Evolutionary conservation across 1,140 invertebrate genomes (phyloP), one percentile per base, ranked within the genome.

Genomic region (Trigoniulus corallinus): DNA sequence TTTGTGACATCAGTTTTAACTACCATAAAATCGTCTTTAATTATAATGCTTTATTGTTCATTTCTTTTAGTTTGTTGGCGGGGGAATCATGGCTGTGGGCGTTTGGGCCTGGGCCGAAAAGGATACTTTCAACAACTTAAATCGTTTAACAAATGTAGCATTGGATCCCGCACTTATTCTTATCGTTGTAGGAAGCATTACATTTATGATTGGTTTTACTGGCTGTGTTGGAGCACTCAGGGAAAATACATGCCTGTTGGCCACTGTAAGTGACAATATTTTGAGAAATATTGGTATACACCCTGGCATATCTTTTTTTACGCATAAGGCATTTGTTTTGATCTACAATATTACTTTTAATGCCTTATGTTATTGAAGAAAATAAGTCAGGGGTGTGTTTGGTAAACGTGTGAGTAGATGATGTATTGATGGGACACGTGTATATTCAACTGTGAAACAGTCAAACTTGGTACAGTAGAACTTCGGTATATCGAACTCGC

Each of bases 71-170:
- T 72, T 93, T 59, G 67, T 88, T 42, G 91, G 89, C 10, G 71
- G 92, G 21, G 74, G 80, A 25, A 80, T 95, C 52, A 72, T 89
- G 61, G 84, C 84, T 3, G 76, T 96, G 45, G 93, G 93, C 40
- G 73, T 94, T 46, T 97, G 92, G 93, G 91, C 92, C 45, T 95
- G 91, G 88, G 82, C 80, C 40, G 92, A 97, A 66, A 97, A 97
- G 69, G 88, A 96, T 62, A 93, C 86, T 54, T 92, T 96, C 63
- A 86, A 81, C 61, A 96, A 94, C 68, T 72, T 96, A 37, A 78
- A 82, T 23, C 77, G 84, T 55, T 71, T 94, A n/a, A 86, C 86
- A 15, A 68, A 70, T 52, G 79, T 96, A 50, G 83, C 88, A 3
- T 69, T 98, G 45, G 93, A 98, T 74, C 94, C 93, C 47, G 93